These are phyloP conservation scores for Troilus luridus DNA, from an alignment of 2,888 invertebrate genomes.

Conservation along the genomic window DNA sequence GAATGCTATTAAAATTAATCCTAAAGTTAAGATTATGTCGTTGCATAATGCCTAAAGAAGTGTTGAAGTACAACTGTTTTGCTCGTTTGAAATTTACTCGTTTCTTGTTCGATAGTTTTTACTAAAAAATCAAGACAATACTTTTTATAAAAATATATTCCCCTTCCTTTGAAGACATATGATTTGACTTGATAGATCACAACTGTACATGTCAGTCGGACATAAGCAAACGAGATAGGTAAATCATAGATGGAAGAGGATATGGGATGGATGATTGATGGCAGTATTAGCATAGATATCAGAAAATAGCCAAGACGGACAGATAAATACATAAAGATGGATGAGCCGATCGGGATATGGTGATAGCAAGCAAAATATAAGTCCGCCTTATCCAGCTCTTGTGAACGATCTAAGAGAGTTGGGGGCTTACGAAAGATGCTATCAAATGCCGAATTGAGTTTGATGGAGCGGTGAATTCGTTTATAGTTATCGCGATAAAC, in stretches of 20 bases:
- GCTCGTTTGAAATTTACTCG: too few species aligned
- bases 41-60: too few species aligned
- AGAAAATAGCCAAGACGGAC: conserved; percentile 8
- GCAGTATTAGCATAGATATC: conserved; percentile 34
- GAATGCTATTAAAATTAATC: too few species aligned
- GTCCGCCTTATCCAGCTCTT: not conserved
- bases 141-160: too few species aligned
- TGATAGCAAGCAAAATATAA: conserved; percentile 20
- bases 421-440: not conserved
- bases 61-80: too few species aligned
- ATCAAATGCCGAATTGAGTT: not conserved
- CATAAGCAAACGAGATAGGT: not conserved
- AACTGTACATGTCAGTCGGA: not conserved
- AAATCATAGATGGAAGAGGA: not conserved
- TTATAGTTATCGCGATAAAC: not conserved
- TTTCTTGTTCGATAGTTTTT: too few species aligned
- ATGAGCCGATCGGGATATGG: conserved; percentile 14
- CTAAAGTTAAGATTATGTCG: too few species aligned
- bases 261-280: not conserved
- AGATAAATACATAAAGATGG: conserved; percentile 20
- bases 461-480: not conserved
- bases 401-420: not conserved
- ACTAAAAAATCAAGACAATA: too few species aligned
- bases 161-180: not conserved
- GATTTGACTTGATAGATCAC: not conserved